phyloP scores from a whole-genome alignment of 1,140 invertebrate species.

The Bombus confusus region DNA sequence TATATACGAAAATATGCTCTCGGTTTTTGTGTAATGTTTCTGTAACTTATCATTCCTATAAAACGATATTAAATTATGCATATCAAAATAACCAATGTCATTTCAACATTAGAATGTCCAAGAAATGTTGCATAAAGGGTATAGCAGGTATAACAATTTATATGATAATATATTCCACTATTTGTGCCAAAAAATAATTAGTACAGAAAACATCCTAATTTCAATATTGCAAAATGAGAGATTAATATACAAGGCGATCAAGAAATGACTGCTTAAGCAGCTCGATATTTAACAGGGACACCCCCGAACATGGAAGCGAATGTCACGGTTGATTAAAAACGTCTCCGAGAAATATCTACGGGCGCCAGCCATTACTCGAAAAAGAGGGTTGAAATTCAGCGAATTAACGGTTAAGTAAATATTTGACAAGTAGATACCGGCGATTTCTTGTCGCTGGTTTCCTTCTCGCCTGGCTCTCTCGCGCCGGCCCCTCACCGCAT shows the following conservation, averaged over 20 bases:
- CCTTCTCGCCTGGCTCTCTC: slow-evolving; percentile 59
- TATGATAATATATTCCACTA: no score
- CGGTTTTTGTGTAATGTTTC: no score
- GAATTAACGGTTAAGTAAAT: slow-evolving; percentile 70
- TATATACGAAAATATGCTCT: no score
- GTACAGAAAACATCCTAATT: no score
- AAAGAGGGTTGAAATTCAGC: slow-evolving; percentile 60
- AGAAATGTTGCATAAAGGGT: neutral
- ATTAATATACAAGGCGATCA: no score
- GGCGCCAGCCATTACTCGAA: slow-evolving; percentile 17
- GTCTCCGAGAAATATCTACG: slow-evolving; percentile 62
- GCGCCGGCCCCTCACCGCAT: slow-evolving; percentile 25
- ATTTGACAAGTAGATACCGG: slow-evolving; percentile 60
- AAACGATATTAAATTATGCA: no score
- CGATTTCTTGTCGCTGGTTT: slow-evolving; percentile 38
- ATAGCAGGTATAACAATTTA: no score
- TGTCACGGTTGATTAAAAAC: slow-evolving; percentile 65
- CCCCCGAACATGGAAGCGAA: neutral
- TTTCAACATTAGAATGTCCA: neutral
- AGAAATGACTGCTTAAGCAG: no score
- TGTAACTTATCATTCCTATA: no score
- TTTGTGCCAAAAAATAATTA: no score
- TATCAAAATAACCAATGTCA: no score
- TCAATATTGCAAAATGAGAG: no score
- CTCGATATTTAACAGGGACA: neutral